Conservation (phyloP, 2,797 vertebrate species). For the Schizothorax lantsangensis region DNA sequence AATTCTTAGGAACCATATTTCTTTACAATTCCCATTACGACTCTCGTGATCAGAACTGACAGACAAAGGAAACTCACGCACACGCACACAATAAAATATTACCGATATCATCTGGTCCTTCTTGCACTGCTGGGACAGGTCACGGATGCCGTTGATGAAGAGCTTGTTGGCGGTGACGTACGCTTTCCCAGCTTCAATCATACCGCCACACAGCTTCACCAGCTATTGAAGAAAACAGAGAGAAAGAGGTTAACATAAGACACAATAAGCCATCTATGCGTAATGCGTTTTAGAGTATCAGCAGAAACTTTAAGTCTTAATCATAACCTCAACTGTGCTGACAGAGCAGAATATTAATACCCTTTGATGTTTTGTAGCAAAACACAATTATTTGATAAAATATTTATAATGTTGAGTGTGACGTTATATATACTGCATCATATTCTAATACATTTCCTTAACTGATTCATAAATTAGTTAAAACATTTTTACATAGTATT, state of each 20-base stretch:
- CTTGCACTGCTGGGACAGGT: conserved; percentile 86
- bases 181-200: conserved; percentile 86
- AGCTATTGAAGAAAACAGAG: conserved; percentile 70
- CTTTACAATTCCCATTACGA: background rate
- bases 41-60: background rate
- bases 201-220: conserved; percentile 87
- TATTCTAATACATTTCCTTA: background rate
- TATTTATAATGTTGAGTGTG: background rate
- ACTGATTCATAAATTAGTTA: background rate
- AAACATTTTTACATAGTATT: background rate
- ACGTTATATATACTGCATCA: background rate
- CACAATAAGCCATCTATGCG: background rate
- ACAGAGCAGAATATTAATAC: background rate
- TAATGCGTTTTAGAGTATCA: background rate
- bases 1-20: background rate
- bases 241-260: background rate
- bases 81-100: conserved; percentile 35
- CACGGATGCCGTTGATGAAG: conserved; percentile 85
- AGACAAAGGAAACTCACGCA: background rate
- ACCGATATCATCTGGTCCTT: conserved; percentile 87
- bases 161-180: conserved; percentile 87
- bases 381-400: background rate
- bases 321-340: background rate
- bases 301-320: background rate
- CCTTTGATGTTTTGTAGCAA: background rate